Percentiles rank a stretch among this genome's conserved stretches.
Evolutionary conservation across 2,888 invertebrate species (phyloP).

Genomic region (Copidosoma aretas): DNA sequence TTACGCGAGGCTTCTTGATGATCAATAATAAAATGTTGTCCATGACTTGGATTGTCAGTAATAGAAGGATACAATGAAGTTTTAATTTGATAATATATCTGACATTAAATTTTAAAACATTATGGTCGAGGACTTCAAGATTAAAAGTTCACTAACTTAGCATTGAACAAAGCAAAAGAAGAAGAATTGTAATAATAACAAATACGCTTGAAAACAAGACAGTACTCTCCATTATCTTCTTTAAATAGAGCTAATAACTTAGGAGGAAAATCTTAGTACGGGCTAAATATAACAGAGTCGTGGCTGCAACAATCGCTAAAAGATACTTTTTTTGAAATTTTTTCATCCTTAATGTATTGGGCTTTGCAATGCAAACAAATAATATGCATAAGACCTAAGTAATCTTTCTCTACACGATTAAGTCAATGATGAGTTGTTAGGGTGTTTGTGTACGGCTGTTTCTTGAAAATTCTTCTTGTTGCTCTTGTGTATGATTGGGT

Average conservation of each 20-base stretch:
- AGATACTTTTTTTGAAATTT: too few relatives aligned
- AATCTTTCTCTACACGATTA: conserved; percentile 1
- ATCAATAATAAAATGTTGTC: too few relatives aligned
- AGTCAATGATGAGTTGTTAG: not conserved
- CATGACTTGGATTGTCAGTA: too few relatives aligned
- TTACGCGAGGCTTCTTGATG: too few relatives aligned
- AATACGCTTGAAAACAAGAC: not conserved
- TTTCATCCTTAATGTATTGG: too few relatives aligned
- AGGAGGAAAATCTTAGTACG: not conserved
- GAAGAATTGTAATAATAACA: not conserved
- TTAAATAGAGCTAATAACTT: not conserved
- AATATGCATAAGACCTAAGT: not conserved
- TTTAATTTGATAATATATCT: not conserved
- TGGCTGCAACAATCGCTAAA: not conserved
- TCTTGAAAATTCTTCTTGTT: too few relatives aligned
- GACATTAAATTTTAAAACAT: not conserved
- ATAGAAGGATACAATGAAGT: not conserved
- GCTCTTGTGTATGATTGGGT: too few relatives aligned
- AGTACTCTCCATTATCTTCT: not conserved
- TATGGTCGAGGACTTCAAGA: not conserved
- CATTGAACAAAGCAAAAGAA: not conserved
- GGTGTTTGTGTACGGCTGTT: not conserved
- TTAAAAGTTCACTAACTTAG: not conserved
- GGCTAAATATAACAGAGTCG: not conserved
- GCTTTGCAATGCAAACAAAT: not conserved